These are phyloP conservation scores for Charanyca ferruginea DNA, from an alignment of 2,888 invertebrate genomes.

Conservation along the genomic window DNA sequence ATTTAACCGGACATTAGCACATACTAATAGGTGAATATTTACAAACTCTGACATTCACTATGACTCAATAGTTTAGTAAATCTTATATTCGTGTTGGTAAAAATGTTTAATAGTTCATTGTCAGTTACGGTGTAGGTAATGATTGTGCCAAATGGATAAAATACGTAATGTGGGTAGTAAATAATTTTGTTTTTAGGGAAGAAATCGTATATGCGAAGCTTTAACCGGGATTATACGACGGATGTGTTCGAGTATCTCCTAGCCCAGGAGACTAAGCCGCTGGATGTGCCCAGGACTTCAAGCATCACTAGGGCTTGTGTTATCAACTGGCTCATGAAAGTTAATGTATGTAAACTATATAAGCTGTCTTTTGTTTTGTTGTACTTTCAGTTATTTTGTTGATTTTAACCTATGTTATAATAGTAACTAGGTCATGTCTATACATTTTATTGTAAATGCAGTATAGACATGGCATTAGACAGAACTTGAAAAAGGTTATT, in stretches of 20 bases:
- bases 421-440: too few species aligned
- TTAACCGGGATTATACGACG: slow-evolving; percentile 72
- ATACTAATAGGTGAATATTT: slow-evolving; percentile 39
- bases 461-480: too few species aligned
- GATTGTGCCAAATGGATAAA: slow-evolving; percentile 38
- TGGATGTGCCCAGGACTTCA: slow-evolving; percentile 64
- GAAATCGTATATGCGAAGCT: slow-evolving; percentile 67
- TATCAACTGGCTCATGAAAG: slow-evolving; percentile 85
- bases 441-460: too few species aligned
- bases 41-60: slow-evolving; percentile 28
- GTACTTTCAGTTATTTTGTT: not conserved
- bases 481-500: too few species aligned
- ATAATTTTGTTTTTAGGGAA: slow-evolving; percentile 68
- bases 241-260: slow-evolving; percentile 77
- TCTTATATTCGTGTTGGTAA: not conserved
- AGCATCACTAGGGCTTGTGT: slow-evolving; percentile 79
- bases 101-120: not conserved
- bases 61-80: slow-evolving; percentile 38
- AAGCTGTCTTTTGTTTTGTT: not conserved
- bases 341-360: slow-evolving; percentile 79
- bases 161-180: slow-evolving; percentile 23
- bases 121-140: not conserved
- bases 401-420: too few species aligned
- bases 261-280: slow-evolving; percentile 67
- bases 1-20: slow-evolving; percentile 18